Conservation (phyloP, 2,797 vertebrate genomes). For the Echiichthys vipera region DNA sequence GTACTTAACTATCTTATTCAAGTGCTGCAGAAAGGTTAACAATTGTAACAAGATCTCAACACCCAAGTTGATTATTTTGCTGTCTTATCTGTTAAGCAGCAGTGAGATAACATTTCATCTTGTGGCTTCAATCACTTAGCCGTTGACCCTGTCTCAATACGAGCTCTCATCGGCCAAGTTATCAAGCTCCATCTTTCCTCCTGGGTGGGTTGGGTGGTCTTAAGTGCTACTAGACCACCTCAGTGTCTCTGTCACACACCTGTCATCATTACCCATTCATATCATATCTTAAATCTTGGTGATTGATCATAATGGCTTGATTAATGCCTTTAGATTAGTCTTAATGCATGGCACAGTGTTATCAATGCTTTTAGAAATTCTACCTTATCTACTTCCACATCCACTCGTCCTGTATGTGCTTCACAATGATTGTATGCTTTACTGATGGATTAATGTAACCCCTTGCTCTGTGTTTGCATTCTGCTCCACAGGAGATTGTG, state of each 20-base stretch:
- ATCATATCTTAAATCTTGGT: slow-evolving; percentile 46
- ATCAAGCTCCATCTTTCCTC: slow-evolving; percentile 66
- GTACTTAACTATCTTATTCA: background rate
- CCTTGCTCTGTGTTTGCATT: slow-evolving; percentile 63
- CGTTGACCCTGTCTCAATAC: slow-evolving; percentile 60
- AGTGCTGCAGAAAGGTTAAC: background rate
- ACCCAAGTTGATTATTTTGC: background rate
- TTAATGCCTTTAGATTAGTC: slow-evolving; percentile 45
- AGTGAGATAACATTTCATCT: slow-evolving; percentile 43
- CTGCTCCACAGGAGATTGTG: slow-evolving; percentile 88
- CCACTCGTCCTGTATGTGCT: slow-evolving; percentile 37
- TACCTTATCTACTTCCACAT: slow-evolving; percentile 56
- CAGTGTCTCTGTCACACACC: slow-evolving; percentile 51
- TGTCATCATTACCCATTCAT: slow-evolving; percentile 63
- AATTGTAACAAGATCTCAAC: slow-evolving; percentile 13
- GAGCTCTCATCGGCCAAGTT: slow-evolving; percentile 67
- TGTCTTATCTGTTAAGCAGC: slow-evolving; percentile 28
- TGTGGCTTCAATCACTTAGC: slow-evolving; percentile 56
- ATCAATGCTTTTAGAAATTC: slow-evolving; percentile 33
- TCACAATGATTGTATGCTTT: slow-evolving; percentile 25
- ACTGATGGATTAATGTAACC: slow-evolving; percentile 44
- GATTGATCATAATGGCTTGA: slow-evolving; percentile 58
- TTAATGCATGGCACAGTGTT: slow-evolving; percentile 23
- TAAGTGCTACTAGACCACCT: slow-evolving; percentile 58
- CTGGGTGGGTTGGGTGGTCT: slow-evolving; percentile 66